Evolutionary conservation across 2,888 invertebrate genomes (phyloP).

Genomic region (Seira musarum): DNA sequence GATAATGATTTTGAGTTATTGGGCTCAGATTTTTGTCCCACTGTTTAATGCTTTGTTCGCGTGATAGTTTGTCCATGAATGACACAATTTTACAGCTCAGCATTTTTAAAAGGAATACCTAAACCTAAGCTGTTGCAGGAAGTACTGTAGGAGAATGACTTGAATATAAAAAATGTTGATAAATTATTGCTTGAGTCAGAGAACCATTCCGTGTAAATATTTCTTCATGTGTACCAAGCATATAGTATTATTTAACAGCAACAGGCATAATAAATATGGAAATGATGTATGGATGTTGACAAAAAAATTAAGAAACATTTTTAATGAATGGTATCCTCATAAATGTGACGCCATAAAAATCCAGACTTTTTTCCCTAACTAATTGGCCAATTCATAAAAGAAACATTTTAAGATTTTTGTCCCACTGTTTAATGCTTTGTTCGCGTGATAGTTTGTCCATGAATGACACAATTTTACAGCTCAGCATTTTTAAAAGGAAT

Average conservation of each 20-base stretch:
- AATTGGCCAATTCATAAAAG: background rate
- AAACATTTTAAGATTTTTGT: background rate
- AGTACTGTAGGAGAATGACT: background rate
- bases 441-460: background rate
- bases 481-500: background rate
- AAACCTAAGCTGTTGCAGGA: background rate
- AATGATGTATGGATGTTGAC: no score
- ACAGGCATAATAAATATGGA: no score
- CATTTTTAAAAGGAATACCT: background rate
- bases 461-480: background rate
- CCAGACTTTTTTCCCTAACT: background rate
- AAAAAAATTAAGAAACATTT: background rate
- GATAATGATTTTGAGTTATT: background rate
- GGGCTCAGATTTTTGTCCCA: background rate
- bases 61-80: background rate
- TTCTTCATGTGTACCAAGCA: no score
- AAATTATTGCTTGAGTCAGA: no score
- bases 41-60: background rate
- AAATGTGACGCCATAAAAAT: background rate
- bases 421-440: background rate
- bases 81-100: background rate
- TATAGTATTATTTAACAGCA: no score
- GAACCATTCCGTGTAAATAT: no score
- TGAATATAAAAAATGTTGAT: background rate
- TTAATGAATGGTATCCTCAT: background rate